These are phyloP conservation scores for Mobula hypostoma DNA, from an alignment of 2,113 vertebrate species.

Conservation along the genomic window DNA sequence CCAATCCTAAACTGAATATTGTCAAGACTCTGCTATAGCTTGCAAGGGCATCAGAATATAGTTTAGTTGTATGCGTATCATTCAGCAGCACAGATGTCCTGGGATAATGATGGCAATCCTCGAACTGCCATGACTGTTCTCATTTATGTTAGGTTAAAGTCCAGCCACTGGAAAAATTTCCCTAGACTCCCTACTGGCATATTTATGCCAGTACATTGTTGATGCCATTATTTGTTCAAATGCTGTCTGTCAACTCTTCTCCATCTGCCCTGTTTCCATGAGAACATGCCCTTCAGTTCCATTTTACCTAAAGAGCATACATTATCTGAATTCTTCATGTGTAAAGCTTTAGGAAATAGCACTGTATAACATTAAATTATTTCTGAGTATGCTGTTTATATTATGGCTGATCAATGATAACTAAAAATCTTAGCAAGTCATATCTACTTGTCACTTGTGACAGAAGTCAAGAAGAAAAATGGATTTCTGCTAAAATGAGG, in stretches of 20 bases:
- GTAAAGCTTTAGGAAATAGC: neutral
- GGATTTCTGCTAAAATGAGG: slow-evolving; percentile 1
- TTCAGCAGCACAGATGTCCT: neutral
- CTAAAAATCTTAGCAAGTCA: neutral
- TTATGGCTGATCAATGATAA: neutral
- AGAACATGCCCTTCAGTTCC: neutral
- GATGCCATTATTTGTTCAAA: neutral
- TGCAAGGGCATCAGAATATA: neutral
- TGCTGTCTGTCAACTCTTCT: neutral
- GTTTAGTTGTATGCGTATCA: neutral
- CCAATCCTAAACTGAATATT: neutral
- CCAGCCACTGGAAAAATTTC: neutral
- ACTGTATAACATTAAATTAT: neutral
- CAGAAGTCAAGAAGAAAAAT: neutral
- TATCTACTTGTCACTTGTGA: neutral
- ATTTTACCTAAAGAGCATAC: neutral
- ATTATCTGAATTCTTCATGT: neutral
- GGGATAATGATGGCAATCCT: neutral
- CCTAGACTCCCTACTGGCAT: neutral
- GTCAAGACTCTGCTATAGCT: neutral
- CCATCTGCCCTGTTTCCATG: neutral
- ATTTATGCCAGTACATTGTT: neutral
- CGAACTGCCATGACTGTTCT: neutral
- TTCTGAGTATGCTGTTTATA: neutral
- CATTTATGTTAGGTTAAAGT: neutral